A percentile compares a stretch with the other conserved stretches of the same genome.
These are phyloP conservation scores for Aphyosemion australe DNA, from an alignment of 2,113 vertebrate species.

Conservation along the genomic window DNA sequence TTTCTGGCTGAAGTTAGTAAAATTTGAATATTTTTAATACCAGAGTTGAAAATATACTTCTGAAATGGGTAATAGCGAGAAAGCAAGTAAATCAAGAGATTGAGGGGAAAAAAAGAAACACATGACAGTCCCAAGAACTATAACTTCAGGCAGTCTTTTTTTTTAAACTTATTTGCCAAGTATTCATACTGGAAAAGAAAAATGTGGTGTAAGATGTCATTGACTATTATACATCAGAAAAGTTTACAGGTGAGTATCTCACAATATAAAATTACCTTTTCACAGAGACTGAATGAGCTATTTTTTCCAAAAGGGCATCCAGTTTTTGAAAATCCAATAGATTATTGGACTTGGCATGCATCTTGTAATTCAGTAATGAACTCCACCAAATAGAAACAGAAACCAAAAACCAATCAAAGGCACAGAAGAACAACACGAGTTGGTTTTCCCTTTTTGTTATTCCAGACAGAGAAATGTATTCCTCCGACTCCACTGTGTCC, in stretches of 20 bases:
- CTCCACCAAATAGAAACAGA: conserved; percentile 63
- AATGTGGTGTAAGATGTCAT: not conserved
- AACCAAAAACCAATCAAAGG: conserved; percentile 47
- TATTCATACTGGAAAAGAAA: not conserved
- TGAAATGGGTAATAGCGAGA: conserved; percentile 13
- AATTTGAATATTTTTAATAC: conserved; percentile 60
- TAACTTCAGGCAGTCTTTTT: conserved; percentile 21
- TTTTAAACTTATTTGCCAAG: conserved; percentile 1
- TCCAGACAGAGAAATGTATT: conserved; percentile 59
- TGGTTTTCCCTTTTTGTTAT: conserved; percentile 50
- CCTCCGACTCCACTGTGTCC: conserved; percentile 59
- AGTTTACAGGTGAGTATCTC: conserved; percentile 9
- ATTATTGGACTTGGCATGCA: conserved; percentile 84
- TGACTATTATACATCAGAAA: conserved; percentile 7
- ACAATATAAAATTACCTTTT: conserved; percentile 78
- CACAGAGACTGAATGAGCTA: conserved; percentile 81
- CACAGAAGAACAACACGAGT: conserved; percentile 54
- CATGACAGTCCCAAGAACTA: conserved; percentile 33
- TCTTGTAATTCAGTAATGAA: conserved; percentile 82
- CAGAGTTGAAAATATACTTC: conserved; percentile 30
- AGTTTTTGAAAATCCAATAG: conserved; percentile 85
- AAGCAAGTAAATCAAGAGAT: conserved; percentile 6
- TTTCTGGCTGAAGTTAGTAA: conserved; percentile 61
- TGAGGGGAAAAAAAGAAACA: conserved; percentile 18
- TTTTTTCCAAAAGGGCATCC: conserved; percentile 84